Evolutionary conservation across 2,797 vertebrate genomes (phyloP), one percentile per base, ranked within the genome.

Genomic region (Fistularia tabacaria): DNA sequence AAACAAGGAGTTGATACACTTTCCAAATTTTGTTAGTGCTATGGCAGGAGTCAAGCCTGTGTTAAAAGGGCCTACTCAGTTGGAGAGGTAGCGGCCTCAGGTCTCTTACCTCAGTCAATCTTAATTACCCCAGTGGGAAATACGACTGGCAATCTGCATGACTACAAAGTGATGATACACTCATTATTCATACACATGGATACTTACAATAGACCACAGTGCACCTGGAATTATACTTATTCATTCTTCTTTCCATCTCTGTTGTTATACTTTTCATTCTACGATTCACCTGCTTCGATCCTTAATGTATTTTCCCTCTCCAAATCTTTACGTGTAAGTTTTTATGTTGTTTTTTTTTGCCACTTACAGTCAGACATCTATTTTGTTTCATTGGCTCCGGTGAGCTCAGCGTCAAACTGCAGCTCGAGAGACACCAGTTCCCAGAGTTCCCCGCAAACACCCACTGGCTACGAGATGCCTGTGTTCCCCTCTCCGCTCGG

Each of bases 351-450:
- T 81, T 80, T 82, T 81, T 80, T 6, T 10, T 6, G 8, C 59
- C 80, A 58, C 55, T 85, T 71, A 92, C 82, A 98, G 96, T 97
- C 95, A 1, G 97, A 99, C 81, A 97, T 99, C 85, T 99, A 97
- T 84, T 99, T 98, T 77, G 91, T 93, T 62, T 95, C 96, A 0
- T 89, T 92, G 6, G 87, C 94, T 7, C 88, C 95, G 0, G 91
- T 92, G 78, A 93, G 85, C 10, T 93, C 90, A 49, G 92, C 93
- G 5, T 96, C 94, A 52, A 92, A 91, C 81, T 90, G 91, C 87
- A 96, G 92, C 68, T 97, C 94, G 9, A 93, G 92, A 84, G 94
- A 95, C 74, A 90, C 92, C 76, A 95, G 90, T 62, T 94, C 92
- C 58, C 94, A 92, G 73, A 94, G 85, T 78, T 97, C 95, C 71